These are phyloP conservation scores for Drosophila melanocephala DNA, from an alignment of 2,888 invertebrate species.

Conservation along the genomic window DNA sequence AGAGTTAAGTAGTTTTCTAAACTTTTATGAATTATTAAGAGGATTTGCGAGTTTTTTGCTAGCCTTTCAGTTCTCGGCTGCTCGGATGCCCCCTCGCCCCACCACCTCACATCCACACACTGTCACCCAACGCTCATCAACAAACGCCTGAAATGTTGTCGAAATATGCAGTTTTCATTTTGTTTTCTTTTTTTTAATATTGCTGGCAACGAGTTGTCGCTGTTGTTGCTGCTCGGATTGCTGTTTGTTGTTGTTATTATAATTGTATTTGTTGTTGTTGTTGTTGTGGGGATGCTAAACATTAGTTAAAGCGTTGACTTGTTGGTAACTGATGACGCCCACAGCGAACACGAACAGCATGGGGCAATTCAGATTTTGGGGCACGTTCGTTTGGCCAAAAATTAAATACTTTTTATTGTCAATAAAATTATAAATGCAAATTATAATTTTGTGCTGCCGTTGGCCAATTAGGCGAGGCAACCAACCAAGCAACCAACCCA, in stretches of 20 bases:
- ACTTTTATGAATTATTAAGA: conserved; percentile 79
- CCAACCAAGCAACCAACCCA: not conserved
- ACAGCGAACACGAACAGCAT: conserved; percentile 21
- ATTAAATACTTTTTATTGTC: conserved; percentile 80
- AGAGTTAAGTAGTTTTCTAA: conserved; percentile 79
- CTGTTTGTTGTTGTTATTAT: not conserved
- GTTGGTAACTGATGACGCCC: conserved; percentile 37
- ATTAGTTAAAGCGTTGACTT: conserved; percentile 63
- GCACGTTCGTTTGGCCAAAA: conserved; percentile 57
- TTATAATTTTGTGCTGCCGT: conserved; percentile 80
- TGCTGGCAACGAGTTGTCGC: conserved; percentile 47
- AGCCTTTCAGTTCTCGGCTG: conserved; percentile 71
- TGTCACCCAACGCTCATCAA: conserved; percentile 51
- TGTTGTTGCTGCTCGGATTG: conserved; percentile 11
- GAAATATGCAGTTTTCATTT: conserved; percentile 74
- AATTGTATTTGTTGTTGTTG: conserved; percentile 17
- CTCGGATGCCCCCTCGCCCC: not conserved
- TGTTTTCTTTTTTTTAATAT: conserved; percentile 56
- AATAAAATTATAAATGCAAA: conserved; percentile 79
- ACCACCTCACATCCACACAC: not conserved
- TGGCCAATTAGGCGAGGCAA: conserved; percentile 66
- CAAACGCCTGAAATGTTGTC: conserved; percentile 74
- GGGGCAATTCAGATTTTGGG: conserved; percentile 38
- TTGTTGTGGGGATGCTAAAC: conserved; percentile 42
- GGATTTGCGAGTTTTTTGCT: conserved; percentile 78